Evolutionary conservation across 2,797 vertebrate genomes (phyloP), one percentile per base, ranked within the genome.

Genomic region (Glyptemys insculpta): DNA sequence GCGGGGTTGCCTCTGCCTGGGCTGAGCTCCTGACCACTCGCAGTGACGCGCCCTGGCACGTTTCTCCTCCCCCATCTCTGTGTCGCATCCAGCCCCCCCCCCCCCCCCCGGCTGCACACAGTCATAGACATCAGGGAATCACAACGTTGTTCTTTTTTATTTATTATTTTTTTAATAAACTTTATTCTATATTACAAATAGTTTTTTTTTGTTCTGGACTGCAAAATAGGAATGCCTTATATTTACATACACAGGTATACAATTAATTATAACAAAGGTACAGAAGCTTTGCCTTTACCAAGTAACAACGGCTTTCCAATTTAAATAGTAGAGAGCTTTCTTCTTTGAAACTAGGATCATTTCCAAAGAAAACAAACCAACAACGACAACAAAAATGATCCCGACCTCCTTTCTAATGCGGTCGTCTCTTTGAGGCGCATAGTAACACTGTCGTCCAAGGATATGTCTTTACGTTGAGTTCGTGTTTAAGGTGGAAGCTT

Each of bases 131-230:
- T n/a, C 79, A 96, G 21, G 49, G 87, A 96, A 95, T 89, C 90
- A 96, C 86, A 97, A 85, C 94, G 95, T 31, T 34, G 90, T 18
- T 82, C 92, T 97, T 97, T 98, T 97, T 96, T 98, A 98, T 98
- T 98, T 99, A 99, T 99, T 98, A 98, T 98, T 99, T 99, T 99
- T 99, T 99, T 99, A 99, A 99, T 99, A 99, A 99, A 99, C 99
- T 99, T 99, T 99, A 99, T 99, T 99, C 99, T 99, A 99, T 99
- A 99, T 99, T 99, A 99, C 99, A 99, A 99, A 99, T 99, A 99
- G 98, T 96, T 97, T 1, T 90, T 97, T 99, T 98, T 99, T 99
- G 98, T 99, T 99, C 99, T 99, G 99, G 99, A 99, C 99, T 99
- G 99, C 99, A 99, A 99, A 99, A 99, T 99, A 99, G 99, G 99